Base-by-base conservation (phyloP, 2,888 invertebrate species). In the Coleophora flavipennella region DNA sequence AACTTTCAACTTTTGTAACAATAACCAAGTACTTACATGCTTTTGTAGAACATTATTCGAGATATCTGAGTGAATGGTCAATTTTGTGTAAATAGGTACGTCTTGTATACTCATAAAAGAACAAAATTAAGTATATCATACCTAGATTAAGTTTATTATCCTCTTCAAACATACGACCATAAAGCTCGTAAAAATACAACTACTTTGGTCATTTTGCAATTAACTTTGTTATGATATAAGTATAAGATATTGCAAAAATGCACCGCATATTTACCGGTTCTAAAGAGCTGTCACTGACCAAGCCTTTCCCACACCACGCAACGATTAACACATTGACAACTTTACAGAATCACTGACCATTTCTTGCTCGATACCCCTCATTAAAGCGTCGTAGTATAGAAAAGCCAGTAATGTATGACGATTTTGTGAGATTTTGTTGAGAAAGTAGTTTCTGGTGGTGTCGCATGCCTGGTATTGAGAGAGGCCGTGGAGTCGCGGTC, bases 401-500 rank as follows among this genome's bases (percentile, higher is more conserved):
- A 51, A 54, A 69, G 52, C 53, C 41, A 38, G 66, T 58, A 70
- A 71, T 78, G 79, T 58, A 72, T 43, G 36, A 50, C 40, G 29
- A 34, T 31, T 43, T 33, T 28, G 33, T 41, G 37, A 46, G 46
- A 52, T 56, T 59, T 55, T 54, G 53, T 62, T 46, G 47, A 39
- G 48, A 50, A 43, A 46, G 44, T 44, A 48, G 48, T 38, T 51
- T 50, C 57, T 55, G 57, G 57, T 61, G 70, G 56, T 50, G 60
- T 55, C 54, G n/a, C n/a, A n/a, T 57, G 58, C 64, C 67, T 75
- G 74, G 67, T 80, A 78, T 74, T 74, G 73, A 81, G 76, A 75
- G 74, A 61, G 81, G 81, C 69, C 77, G 71, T 55, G 60, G 59
- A 62, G 20, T 20, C 20, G 74, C 77, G 81, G 83, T 80, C 81